Evolutionary conservation across 1,140 invertebrate genomes (phyloP).

Genomic region (Araneus ventricosus): DNA sequence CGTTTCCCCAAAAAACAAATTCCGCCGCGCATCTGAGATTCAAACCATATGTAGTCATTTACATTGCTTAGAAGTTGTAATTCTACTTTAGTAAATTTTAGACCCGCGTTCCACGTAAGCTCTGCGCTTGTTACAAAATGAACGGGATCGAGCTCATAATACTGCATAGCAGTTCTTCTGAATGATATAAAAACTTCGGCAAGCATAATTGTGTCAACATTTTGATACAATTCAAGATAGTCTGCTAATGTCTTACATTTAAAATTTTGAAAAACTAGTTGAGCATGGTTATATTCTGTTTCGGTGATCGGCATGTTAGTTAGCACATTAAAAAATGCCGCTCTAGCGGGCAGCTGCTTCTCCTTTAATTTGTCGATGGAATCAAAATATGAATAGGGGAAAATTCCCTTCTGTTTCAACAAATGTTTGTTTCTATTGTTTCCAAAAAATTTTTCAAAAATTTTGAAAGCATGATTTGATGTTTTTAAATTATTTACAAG

Average conservation of each 20-base stretch:
- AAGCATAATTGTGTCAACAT: background rate
- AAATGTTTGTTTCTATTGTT: background rate
- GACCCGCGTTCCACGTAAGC: background rate
- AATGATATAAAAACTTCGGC: background rate
- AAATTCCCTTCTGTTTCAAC: background rate
- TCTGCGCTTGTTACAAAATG: background rate
- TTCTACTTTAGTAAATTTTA: no score
- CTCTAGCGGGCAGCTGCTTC: background rate
- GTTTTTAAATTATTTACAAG: slow-evolving; percentile 6
- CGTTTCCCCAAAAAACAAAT: background rate
- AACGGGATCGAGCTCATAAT: background rate
- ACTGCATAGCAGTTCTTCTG: background rate
- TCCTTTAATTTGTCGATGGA: background rate
- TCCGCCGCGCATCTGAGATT: background rate
- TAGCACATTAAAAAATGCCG: background rate
- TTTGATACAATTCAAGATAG: background rate
- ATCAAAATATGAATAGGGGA: background rate
- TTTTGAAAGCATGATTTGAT: background rate
- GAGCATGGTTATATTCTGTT: background rate
- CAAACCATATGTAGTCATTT: no score
- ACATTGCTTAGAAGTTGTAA: no score
- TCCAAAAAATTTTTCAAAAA: background rate
- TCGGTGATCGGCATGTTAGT: background rate
- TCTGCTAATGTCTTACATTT: background rate
- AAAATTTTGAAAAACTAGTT: background rate